phyloP scores from a whole-genome alignment of 2,888 invertebrate species.

The Mycalesis mineus region DNA sequence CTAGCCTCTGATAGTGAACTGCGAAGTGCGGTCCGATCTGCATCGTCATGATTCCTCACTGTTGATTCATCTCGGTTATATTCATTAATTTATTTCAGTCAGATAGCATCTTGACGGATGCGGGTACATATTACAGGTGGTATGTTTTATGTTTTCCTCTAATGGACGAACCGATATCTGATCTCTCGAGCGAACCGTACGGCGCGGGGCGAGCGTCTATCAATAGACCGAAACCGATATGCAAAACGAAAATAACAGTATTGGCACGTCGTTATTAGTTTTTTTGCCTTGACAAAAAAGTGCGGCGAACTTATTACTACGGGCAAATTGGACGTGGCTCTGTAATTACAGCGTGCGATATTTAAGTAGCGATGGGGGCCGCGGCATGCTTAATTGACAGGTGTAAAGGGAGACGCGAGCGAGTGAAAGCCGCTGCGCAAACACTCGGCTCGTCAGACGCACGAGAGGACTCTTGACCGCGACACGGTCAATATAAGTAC shows the following conservation, averaged over 20 bases:
- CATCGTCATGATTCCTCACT: constrained; percentile 53
- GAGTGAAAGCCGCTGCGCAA: constrained; percentile 35
- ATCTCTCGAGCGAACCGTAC: constrained; percentile 39
- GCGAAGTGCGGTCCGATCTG: constrained; percentile 50
- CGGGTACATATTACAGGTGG: constrained; percentile 64
- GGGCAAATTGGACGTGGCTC: constrained; percentile 62
- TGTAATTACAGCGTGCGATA: constrained; percentile 61
- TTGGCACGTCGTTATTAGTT: constrained; percentile 58
- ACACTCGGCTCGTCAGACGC: constrained; percentile 31
- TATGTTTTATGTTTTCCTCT: constrained; percentile 66
- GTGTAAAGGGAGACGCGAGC: constrained; percentile 41
- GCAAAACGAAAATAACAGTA: constrained; percentile 71
- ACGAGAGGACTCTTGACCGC: constrained; percentile 41
- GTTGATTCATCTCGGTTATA: constrained; percentile 58
- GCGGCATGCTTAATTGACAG: constrained; percentile 46
- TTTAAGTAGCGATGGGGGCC: constrained; percentile 56
- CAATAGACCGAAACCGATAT: constrained; percentile 63
- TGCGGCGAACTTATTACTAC: constrained; percentile 58
- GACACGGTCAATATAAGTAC: constrained; percentile 47
- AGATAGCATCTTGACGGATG: constrained; percentile 73
- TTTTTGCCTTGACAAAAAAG: constrained; percentile 55
- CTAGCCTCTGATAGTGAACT: constrained; percentile 42
- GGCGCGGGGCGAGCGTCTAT: constrained; percentile 42
- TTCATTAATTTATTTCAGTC: constrained; percentile 67
- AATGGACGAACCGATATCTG: constrained; percentile 60